A percentile compares a stretch with the other conserved stretches of the same genome.
These are phyloP conservation scores for Willisornis vidua DNA, from an alignment of 2,113 vertebrate genomes.

Conservation along the genomic window DNA sequence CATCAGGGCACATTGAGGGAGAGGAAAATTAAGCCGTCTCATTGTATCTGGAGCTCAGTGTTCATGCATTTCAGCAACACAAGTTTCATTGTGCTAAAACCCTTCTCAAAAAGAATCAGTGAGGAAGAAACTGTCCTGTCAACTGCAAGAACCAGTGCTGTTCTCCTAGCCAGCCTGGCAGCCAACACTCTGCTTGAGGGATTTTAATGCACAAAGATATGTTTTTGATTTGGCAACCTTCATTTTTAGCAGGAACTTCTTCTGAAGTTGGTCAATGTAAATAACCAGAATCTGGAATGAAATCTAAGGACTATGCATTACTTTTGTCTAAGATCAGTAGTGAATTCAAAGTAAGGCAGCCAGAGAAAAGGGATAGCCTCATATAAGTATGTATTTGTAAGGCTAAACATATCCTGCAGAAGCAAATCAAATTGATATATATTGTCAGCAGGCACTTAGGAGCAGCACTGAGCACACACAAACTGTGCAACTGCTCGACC, in stretches of 20 bases:
- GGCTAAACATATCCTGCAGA: background rate
- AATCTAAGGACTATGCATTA: conserved; percentile 15
- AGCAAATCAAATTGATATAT: background rate
- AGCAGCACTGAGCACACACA: background rate
- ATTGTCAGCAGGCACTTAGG: background rate
- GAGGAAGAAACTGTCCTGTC: background rate
- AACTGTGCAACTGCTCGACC: background rate
- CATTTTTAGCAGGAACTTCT: background rate
- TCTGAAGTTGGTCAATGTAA: conserved; percentile 3
- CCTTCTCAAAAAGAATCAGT: background rate
- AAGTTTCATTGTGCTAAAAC: background rate
- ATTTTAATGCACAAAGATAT: background rate
- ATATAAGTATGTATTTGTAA: background rate
- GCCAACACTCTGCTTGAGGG: background rate
- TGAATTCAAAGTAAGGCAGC: background rate
- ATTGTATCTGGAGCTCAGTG: background rate
- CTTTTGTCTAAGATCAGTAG: background rate
- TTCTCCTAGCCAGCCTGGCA: background rate
- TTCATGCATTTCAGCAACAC: background rate
- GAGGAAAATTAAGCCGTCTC: background rate
- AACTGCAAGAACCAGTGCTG: background rate
- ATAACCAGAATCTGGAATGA: conserved; percentile 1
- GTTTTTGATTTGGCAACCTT: conserved; percentile 28
- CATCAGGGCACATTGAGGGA: background rate
- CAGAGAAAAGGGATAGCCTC: background rate